Evolutionary conservation across 2,797 vertebrate genomes (phyloP).

Genomic region (Sylvilagus floridanus): DNA sequence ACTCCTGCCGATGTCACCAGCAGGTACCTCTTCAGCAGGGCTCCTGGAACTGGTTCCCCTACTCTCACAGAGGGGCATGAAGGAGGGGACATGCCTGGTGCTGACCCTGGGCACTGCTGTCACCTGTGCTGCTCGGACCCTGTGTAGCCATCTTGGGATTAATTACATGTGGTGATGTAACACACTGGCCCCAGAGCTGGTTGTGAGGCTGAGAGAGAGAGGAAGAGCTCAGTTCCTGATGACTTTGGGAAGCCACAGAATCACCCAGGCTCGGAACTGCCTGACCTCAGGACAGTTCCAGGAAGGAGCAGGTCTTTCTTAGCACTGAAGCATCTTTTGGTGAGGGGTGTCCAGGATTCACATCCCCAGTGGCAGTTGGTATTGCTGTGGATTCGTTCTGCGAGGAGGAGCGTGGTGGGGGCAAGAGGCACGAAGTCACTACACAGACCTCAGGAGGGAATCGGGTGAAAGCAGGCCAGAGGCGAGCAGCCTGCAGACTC

Average conservation of each 20-base stretch:
- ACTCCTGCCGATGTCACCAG: not conserved
- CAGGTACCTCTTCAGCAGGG: not conserved
- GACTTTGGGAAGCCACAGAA: not conserved
- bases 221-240: not conserved
- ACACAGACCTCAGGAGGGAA: no score
- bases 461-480: no score
- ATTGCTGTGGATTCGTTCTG: no score
- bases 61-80: not conserved
- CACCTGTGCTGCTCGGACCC: not conserved
- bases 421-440: no score
- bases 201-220: not conserved
- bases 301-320: conserved; percentile 4
- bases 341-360: not conserved
- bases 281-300: not conserved
- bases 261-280: not conserved
- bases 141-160: not conserved
- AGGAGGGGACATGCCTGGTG: not conserved
- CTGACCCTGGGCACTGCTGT: not conserved
- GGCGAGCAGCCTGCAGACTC: no score
- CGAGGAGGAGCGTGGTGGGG: no score
- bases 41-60: not conserved
- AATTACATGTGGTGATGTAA: not conserved
- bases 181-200: not conserved
- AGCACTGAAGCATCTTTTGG: not conserved
- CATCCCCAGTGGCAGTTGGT: not conserved